A percentile compares a stretch with the other conserved stretches of the same genome.
Conservation (phyloP, 1,140 invertebrate genomes). For the Calliopsis andreniformis region DNA sequence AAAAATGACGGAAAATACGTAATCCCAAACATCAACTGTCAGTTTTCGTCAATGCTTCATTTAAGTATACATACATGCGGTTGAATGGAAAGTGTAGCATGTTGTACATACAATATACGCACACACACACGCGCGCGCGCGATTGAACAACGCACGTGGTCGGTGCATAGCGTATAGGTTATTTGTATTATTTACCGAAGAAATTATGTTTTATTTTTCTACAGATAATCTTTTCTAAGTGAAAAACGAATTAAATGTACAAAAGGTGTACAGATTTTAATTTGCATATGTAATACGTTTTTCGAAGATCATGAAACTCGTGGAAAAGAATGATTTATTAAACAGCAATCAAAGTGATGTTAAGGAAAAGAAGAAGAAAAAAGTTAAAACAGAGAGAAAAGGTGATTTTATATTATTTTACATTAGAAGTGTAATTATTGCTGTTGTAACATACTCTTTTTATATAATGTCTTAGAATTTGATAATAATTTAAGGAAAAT, state of each 20-base stretch:
- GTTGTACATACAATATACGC: no score
- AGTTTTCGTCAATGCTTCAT: no score
- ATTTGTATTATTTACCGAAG: neutral
- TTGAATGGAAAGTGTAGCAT: no score
- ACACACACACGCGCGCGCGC: no score
- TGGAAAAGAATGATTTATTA: neutral
- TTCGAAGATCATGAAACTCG: conserved; percentile 5
- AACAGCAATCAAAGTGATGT: neutral
- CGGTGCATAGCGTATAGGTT: neutral
- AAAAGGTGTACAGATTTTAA: neutral
- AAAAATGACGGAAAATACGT: no score
- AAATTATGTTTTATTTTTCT: neutral
- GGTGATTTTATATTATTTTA: neutral
- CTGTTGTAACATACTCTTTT: neutral
- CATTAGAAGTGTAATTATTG: neutral
- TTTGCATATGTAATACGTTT: neutral
- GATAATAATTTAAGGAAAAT: neutral
- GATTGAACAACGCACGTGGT: conserved; percentile 19
- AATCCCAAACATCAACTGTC: no score
- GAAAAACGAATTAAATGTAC: neutral
- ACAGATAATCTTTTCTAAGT: neutral
- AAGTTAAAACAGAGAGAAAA: neutral
- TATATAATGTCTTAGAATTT: no score
- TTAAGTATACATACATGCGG: no score
- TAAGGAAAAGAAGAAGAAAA: conserved; percentile 23